Evolutionary conservation across 2,797 vertebrate genomes (phyloP).

Genomic region (Pantherophis alleghaniensis): DNA sequence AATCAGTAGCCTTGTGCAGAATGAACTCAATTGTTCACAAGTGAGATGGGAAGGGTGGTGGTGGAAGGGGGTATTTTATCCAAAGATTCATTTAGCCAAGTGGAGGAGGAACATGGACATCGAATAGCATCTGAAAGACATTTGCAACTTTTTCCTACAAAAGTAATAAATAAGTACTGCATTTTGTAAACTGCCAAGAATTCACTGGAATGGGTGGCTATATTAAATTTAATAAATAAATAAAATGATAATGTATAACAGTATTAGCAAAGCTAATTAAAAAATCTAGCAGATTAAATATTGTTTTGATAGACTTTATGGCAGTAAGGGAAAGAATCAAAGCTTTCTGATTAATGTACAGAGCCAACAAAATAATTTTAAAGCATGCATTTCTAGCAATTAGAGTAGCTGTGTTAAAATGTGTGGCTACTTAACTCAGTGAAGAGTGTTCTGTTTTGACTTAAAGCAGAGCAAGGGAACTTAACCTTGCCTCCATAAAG

Average conservation of each 20-base stretch:
- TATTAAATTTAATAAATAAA: not conserved
- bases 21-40: not conserved
- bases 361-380: not conserved
- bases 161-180: not conserved
- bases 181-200: not conserved
- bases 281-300: not conserved
- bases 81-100: not conserved
- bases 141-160: too few species aligned
- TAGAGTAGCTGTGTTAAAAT: not conserved
- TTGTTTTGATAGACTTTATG: not conserved
- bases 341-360: not conserved
- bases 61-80: not conserved
- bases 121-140: not conserved
- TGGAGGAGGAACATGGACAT: not conserved
- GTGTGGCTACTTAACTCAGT: slow-evolving; percentile 1
- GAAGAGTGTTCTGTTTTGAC: not conserved
- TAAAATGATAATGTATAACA: not conserved
- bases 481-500: not conserved
- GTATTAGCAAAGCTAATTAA: not conserved
- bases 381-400: not conserved
- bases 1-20: not conserved
- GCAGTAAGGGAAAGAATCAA: not conserved
- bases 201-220: not conserved
- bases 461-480: not conserved
- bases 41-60: not conserved